Evolutionary conservation across 1,140 invertebrate species (phyloP).

Genomic region (Cydia splendana): DNA sequence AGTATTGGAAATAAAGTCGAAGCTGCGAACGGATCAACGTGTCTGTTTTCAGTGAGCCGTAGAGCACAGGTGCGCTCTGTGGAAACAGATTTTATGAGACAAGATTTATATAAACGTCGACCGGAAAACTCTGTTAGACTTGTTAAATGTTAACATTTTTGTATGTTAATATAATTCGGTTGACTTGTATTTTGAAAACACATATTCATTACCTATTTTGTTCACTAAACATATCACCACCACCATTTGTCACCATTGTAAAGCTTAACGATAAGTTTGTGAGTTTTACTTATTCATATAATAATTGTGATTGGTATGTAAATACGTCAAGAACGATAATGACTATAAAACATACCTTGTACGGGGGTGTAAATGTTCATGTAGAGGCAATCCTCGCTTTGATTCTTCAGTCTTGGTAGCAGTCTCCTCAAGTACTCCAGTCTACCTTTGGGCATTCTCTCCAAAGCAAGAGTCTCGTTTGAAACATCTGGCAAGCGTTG

Average conservation of each 20-base stretch:
- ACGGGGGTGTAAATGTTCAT: slow-evolving; percentile 97
- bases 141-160: too few relatives aligned
- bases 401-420: slow-evolving; percentile 91
- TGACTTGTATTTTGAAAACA: too few relatives aligned
- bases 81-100: slow-evolving; percentile 25
- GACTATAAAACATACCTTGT: slow-evolving; percentile 85
- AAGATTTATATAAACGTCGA: slow-evolving; percentile 27
- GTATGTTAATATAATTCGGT: too few relatives aligned
- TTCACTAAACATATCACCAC: too few relatives aligned
- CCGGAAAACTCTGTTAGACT: not conserved
- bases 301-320: too few relatives aligned
- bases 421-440: slow-evolving; percentile 92
- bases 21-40: slow-evolving; percentile 19
- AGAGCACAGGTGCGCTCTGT: slow-evolving; percentile 23
- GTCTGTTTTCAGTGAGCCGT: slow-evolving; percentile 31
- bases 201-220: too few relatives aligned
- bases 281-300: too few relatives aligned
- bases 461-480: slow-evolving; percentile 90
- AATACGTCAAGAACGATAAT: not conserved
- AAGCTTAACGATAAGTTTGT: too few relatives aligned
- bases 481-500: slow-evolving; percentile 91
- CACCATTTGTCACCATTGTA: too few relatives aligned
- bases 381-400: slow-evolving; percentile 98
- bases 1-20: slow-evolving; percentile 28
- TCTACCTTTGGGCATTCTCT: slow-evolving; percentile 93